Conservation (phyloP, 2,888 invertebrate species). For the Balanococcus diminutus region DNA sequence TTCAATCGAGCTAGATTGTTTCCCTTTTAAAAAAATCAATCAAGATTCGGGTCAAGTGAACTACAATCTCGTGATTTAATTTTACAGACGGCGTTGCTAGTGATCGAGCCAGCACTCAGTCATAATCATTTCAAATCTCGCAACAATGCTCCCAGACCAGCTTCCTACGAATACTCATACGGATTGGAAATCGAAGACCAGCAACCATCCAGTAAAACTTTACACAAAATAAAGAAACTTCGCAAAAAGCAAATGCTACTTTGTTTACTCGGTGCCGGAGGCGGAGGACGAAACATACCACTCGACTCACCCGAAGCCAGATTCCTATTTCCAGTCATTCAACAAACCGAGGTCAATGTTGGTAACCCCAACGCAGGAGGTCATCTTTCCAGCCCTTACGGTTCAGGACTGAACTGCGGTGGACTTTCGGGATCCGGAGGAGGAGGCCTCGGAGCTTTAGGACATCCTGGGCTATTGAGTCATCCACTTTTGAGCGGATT, state of each 20-base stretch:
- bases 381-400: background rate
- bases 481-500: slow-evolving; percentile 15
- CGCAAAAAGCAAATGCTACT: slow-evolving; percentile 34
- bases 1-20: background rate
- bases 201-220: background rate
- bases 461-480: background rate
- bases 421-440: slow-evolving; percentile 17
- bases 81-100: background rate
- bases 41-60: background rate
- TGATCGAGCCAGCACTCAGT: background rate
- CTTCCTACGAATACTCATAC: background rate
- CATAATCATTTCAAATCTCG: background rate
- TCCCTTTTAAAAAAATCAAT: background rate
- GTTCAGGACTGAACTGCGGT: background rate
- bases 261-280: slow-evolving; percentile 17
- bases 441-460: background rate
- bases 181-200: background rate
- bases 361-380: background rate
- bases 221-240: slow-evolving; percentile 47
- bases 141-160: background rate
- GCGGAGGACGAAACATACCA: background rate
- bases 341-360: slow-evolving; percentile 48
- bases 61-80: background rate
- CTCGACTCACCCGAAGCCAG: background rate
- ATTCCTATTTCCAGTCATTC: slow-evolving; percentile 44